Base-by-base conservation (phyloP, 2,888 invertebrate species). In the Oeneis ivallda region DNA sequence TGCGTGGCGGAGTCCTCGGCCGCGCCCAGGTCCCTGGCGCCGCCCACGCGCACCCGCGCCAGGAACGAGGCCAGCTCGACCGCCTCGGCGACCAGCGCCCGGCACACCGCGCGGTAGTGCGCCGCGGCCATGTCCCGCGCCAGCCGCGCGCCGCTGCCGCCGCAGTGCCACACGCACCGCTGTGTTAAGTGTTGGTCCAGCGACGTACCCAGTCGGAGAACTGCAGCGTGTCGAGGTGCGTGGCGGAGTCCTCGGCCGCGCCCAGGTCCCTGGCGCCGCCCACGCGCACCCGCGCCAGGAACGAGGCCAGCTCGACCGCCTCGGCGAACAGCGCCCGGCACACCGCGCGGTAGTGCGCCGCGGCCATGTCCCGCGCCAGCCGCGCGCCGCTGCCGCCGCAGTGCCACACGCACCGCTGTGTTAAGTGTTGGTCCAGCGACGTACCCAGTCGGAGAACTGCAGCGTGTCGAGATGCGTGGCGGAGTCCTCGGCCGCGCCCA, bases 311-410 rank as follows among this genome's bases (percentile, higher is more conserved):
- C 89, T 98, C 98, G 70, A 97, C 90, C 64, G 97, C 96, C 90
- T 99, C 98, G 19, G 97, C 95, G 68, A 98, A 97, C 74, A 98
- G 93, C 66, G 98, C 98, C 69, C 98, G 94, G 84, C 98, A 97
- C 63, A 98, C 98, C 67, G 98, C 98, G 80, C 95, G 95, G 92
- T 98, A 98, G 90, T 97, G 97, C 58, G 93, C 92, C 73, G 95
- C 95, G 0, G 95, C 95, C 65, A 94, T 93, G 70, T 94, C 92
- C 71, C 93, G 85, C 8, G 86, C 87, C 72, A 85, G 79, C 5
- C 90, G 84, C 5, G 90, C 88, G 67, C 87, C 77, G 65, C 89
- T 78, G 58, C 89, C 89, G 59, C 90, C 89, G 77, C 90, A 91
- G 74, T 90, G 90, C 91, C 90, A 90, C 8, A 88, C 83, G 74